Base-by-base conservation (phyloP, 2,888 invertebrate species). In the Antheraea yamamai region DNA sequence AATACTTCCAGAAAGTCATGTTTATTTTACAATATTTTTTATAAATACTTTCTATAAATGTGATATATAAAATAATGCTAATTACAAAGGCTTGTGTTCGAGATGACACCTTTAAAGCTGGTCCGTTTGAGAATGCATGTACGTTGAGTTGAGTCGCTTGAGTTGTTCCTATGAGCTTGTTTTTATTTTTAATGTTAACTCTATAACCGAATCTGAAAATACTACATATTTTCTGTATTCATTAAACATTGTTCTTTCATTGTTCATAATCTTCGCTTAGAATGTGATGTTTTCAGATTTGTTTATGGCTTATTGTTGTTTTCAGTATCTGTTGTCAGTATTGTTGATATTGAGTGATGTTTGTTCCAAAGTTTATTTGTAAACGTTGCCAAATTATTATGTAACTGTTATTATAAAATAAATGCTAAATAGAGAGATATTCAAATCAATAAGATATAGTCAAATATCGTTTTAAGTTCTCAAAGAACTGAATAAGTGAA, bases 351-450 rank as follows among this genome's bases (percentile, higher is more conserved):
- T 12, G 26, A 12, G 64, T 64, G 64, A 26, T 64, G 64, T 64
- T 26, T 10, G 26, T 64, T 64, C 64, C 26, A 64, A 64, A 26
- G 64, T 14, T 14, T 64, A 26, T 64, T 64, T 64, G 26, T 72
- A 20, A 72, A 72, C 12, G 71, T 39, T 72, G 51, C 39, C 51
- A 72, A 30, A 72, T 72, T 72, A 39, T 72, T 71, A 47, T 35
- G n/a, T 35, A 23, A 39, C 20, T 70, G 14, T 70, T 30, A 20
- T 70, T 35, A 70, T 30, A 7, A 71, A 3, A 70, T 35, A 47
- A 47, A 47, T 7, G 10, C 10, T 71, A n/a, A n/a, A 20, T 35
- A 35, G 39, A 47, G 71, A 55, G 23, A n/a, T 61, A 55, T 61
- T 20, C 23, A 47, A 47, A 12, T 47, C 2, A 47, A 12, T 47